Percentiles rank a stretch among this genome's conserved stretches.
Evolutionary conservation across 2,888 invertebrate genomes (phyloP).

Genomic region (Bombylius major): DNA sequence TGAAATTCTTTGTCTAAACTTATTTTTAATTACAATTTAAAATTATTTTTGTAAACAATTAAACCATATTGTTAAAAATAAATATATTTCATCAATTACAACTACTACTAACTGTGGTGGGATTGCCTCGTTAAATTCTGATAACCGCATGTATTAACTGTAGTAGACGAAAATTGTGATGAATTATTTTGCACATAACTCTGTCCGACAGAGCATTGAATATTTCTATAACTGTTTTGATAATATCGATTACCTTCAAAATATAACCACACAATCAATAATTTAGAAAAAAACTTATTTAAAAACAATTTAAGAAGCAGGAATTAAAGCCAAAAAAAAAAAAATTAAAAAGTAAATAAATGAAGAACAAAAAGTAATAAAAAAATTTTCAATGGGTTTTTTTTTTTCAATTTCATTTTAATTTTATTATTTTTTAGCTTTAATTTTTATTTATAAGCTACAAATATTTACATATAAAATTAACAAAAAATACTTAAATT

Average conservation of each 20-base stretch:
- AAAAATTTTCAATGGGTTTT: too few species aligned
- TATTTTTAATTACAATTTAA: too few species aligned
- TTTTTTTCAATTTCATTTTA: too few species aligned
- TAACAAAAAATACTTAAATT: too few species aligned
- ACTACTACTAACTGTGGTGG: conserved; percentile 9
- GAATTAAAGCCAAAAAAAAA: neutral
- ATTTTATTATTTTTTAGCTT: too few species aligned
- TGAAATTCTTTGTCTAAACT: too few species aligned
- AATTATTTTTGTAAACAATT: too few species aligned
- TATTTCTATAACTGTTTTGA: conserved; percentile 4
- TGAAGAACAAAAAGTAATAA: too few species aligned
- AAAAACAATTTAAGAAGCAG: neutral
- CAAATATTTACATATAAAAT: too few species aligned
- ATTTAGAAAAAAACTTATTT: neutral
- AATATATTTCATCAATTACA: too few species aligned
- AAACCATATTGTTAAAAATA: too few species aligned
- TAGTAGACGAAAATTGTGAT: conserved; percentile 16
- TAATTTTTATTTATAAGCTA: too few species aligned
- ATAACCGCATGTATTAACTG: conserved; percentile 44
- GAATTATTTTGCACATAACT: neutral
- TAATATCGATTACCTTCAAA: conserved; percentile 9
- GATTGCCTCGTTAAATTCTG: conserved; percentile 45
- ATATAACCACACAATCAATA: neutral
- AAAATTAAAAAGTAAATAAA: neutral
- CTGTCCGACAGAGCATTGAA: neutral